Evolutionary conservation across 1,140 invertebrate genomes (phyloP).

Genomic region (Macrobrachium rosenbergii): DNA sequence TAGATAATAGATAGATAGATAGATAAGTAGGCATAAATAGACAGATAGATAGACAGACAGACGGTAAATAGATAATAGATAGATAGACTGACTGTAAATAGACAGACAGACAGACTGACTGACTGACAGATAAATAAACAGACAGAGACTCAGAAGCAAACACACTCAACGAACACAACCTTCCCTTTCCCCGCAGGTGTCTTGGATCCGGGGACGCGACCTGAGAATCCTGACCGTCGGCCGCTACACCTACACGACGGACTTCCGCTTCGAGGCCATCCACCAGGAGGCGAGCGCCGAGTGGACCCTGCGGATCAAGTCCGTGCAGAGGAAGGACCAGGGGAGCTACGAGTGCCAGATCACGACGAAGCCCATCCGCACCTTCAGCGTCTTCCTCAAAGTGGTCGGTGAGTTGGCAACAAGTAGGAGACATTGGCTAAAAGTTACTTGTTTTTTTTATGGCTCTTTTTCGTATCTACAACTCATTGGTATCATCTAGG

Average conservation of each 20-base stretch:
- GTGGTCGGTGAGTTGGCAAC: constrained; percentile 33
- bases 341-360: constrained; percentile 56
- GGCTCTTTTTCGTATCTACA: too few relatives aligned
- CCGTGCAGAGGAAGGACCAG: constrained; percentile 37
- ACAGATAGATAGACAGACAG: background rate
- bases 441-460: too few relatives aligned
- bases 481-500: too few relatives aligned
- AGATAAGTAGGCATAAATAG: background rate
- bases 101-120: background rate
- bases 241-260: constrained; percentile 51
- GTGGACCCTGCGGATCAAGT: constrained; percentile 46
- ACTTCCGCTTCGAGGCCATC: constrained; percentile 53
- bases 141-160: background rate
- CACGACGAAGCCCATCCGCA: constrained; percentile 49
- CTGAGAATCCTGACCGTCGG: constrained; percentile 53
- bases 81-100: background rate
- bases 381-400: constrained; percentile 53
- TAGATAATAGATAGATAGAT: background rate
- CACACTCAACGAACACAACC: background rate
- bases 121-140: background rate
- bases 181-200: constrained; percentile 2
- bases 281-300: constrained; percentile 43
- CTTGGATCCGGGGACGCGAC: constrained; percentile 44
- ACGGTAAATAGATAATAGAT: too few relatives aligned
- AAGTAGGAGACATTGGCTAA: background rate